These are phyloP conservation scores for Cotesia chilonis DNA, from an alignment of 1,140 invertebrate genomes.

Conservation along the genomic window DNA sequence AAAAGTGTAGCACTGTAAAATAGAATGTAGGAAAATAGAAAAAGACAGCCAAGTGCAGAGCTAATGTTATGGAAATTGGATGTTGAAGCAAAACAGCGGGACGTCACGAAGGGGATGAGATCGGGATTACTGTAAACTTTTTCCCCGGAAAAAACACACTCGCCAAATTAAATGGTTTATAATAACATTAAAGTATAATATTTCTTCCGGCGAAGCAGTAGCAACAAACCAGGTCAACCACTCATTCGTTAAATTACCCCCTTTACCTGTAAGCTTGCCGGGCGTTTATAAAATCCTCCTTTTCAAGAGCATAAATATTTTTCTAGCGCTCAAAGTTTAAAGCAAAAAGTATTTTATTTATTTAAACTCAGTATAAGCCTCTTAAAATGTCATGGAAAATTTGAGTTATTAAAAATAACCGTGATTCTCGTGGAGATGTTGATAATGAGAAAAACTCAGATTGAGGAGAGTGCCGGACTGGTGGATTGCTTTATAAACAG, in stretches of 20 bases:
- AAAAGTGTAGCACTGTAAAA: too few species aligned
- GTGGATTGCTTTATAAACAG: conserved; percentile 38
- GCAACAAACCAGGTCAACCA: background rate
- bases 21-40: too few species aligned
- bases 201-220: too few species aligned
- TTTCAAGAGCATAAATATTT: conserved; percentile 10
- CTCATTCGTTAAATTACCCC: too few species aligned
- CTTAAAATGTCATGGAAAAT: conserved; percentile 29
- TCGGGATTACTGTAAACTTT: background rate
- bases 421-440: conserved; percentile 31
- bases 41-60: conserved; percentile 1
- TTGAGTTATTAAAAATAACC: conserved; percentile 19
- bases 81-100: conserved; percentile 56
- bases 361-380: background rate
- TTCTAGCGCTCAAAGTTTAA: background rate
- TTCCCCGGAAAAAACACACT: background rate
- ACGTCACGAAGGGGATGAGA: conserved; percentile 25
- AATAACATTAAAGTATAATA: too few species aligned
- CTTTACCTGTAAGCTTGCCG: too few species aligned
- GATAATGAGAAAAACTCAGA: conserved; percentile 37
- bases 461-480: conserved; percentile 26
- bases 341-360: background rate
- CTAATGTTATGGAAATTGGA: conserved; percentile 65
- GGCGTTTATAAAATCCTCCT: background rate
- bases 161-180: too few species aligned